Evolutionary conservation across 2,113 vertebrate genomes (phyloP).

Genomic region (Rattus norvegicus): DNA sequence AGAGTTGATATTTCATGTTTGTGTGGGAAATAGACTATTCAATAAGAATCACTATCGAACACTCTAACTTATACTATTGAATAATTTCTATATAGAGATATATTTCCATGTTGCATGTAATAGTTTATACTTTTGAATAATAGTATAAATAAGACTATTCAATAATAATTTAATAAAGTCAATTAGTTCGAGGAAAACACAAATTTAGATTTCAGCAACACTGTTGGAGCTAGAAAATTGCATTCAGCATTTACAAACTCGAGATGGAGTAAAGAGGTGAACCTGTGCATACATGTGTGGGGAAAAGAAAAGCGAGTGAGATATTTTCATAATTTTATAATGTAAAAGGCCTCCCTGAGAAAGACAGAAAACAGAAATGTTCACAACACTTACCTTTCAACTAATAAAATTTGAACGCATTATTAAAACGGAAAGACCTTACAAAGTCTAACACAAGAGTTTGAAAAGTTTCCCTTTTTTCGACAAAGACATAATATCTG

Average conservation of each 20-base stretch:
- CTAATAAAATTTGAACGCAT: background rate
- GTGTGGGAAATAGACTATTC: background rate
- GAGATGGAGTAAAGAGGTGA: conserved; percentile 19
- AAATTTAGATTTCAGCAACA: background rate
- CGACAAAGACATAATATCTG: background rate
- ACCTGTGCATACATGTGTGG: background rate
- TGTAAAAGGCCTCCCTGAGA: background rate
- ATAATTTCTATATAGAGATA: background rate
- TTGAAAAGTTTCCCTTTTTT: background rate
- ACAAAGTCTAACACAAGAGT: background rate
- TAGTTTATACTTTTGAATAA: background rate
- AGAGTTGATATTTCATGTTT: background rate
- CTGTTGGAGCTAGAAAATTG: background rate
- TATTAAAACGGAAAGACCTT: background rate
- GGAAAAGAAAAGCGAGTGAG: background rate
- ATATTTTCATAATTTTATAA: background rate
- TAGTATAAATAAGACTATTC: background rate
- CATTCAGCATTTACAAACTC: background rate
- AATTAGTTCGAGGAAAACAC: background rate
- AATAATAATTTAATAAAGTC: background rate
- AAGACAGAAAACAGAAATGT: conserved; percentile 12
- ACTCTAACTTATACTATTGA: background rate
- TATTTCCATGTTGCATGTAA: background rate
- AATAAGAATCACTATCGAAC: background rate
- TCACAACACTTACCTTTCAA: background rate